Conservation (phyloP, 2,797 vertebrate genomes). For the Fistularia commersonii region DNA sequence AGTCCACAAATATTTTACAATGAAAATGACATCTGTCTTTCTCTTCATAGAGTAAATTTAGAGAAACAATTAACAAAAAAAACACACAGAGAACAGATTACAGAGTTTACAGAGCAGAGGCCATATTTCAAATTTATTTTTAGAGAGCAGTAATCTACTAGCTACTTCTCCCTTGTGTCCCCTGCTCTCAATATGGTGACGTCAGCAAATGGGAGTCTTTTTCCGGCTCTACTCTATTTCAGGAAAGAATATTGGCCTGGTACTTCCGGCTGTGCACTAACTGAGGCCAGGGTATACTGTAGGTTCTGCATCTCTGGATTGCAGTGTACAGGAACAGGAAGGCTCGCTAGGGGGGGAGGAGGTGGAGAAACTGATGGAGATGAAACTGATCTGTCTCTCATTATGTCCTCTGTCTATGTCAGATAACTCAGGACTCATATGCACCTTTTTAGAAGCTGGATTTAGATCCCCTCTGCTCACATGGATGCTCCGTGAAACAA, state of each 20-base stretch:
- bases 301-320: conserved; percentile 44
- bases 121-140: conserved; percentile 69
- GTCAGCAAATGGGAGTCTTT: conserved; percentile 55
- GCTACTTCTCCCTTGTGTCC: conserved; percentile 45
- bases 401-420: conserved; percentile 69
- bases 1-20: conserved; percentile 20
- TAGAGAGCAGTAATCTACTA: conserved; percentile 60
- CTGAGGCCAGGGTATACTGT: conserved; percentile 25
- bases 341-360: conserved; percentile 26
- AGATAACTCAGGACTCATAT: conserved; percentile 68
- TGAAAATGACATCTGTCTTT: conserved; percentile 1
- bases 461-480: conserved; percentile 57
- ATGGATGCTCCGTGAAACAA: conserved; percentile 51
- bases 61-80: conserved; percentile 15
- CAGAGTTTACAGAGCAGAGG: conserved; percentile 47
- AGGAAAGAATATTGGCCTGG: conserved; percentile 48
- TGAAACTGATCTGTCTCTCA: conserved; percentile 73
- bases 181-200: conserved; percentile 61
- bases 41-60: neutral
- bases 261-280: conserved; percentile 55
- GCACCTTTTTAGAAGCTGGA: conserved; percentile 59
- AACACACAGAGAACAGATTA: conserved; percentile 13
- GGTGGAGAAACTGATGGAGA: conserved; percentile 55
- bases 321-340: conserved; percentile 29
- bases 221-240: conserved; percentile 68